Percentiles rank a stretch among this genome's conserved stretches.
phyloP scores from a whole-genome alignment of 2,113 vertebrate genomes.

The Tyto alba region DNA sequence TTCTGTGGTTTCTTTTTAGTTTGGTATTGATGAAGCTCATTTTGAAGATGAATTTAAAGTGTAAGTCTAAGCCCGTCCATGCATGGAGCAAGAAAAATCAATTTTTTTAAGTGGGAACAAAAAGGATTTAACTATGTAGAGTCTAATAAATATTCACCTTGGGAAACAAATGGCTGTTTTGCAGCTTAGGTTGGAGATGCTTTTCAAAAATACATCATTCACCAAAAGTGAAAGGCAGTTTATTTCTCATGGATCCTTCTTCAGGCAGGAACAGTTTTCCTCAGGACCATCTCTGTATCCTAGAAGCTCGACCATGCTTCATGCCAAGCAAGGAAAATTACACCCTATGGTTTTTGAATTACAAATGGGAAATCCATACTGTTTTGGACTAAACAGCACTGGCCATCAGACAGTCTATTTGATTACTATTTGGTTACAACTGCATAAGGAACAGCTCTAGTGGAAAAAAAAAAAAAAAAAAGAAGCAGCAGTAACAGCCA shows the following conservation, averaged over 20 bases:
- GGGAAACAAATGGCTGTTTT: neutral
- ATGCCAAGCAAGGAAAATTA: neutral
- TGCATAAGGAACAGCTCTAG: constrained; percentile 30
- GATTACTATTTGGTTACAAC: constrained; percentile 35
- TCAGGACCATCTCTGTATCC: neutral
- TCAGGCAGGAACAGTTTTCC: neutral
- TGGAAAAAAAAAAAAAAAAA: constrained; percentile 17
- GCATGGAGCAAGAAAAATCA: neutral
- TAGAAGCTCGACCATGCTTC: neutral
- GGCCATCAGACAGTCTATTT: neutral
- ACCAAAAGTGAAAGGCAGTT: neutral
- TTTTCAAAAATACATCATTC: neutral
- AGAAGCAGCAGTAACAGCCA: constrained; percentile 34
- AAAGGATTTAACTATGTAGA: neutral
- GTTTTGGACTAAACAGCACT: constrained; percentile 12
- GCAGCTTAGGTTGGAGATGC: neutral
- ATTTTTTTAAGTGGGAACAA: neutral
- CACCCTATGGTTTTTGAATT: constrained; percentile 32
- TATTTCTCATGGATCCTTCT: neutral
- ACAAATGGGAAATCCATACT: constrained; percentile 24
- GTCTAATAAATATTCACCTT: neutral
- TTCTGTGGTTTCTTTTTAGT: neutral
- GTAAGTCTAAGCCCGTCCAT: neutral
- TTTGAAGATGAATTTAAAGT: neutral
- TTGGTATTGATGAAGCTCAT: neutral